A percentile compares a stretch with the other conserved stretches of the same genome.
phyloP scores from a whole-genome alignment of 2,797 vertebrate species.

The Hyperoplus immaculatus region DNA sequence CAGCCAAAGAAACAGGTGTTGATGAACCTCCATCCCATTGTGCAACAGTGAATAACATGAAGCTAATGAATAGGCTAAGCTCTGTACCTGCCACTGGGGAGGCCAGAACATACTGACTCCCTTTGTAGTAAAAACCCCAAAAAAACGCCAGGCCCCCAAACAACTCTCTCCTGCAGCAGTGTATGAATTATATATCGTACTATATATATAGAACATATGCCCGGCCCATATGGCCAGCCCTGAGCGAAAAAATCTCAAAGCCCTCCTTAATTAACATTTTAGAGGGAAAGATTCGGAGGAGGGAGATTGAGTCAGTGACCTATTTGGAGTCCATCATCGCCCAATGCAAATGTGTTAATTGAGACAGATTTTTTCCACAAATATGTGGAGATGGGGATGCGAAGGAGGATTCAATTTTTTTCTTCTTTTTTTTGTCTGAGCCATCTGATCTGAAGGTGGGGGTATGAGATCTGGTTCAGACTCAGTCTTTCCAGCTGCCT shows the following conservation, averaged over 20 bases:
- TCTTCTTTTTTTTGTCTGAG: conserved; percentile 50
- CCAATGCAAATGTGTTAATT: conserved; percentile 90
- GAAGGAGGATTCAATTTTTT: conserved; percentile 56
- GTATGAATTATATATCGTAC: conserved; percentile 89
- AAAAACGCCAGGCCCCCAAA: conserved; percentile 75
- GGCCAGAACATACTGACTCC: conserved; percentile 76
- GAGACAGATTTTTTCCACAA: conserved; percentile 86
- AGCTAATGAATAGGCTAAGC: conserved; percentile 81
- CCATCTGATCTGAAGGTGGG: conserved; percentile 75
- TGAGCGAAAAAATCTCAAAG: conserved; percentile 87
- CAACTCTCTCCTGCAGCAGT: conserved; percentile 79
- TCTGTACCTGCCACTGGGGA: conserved; percentile 82
- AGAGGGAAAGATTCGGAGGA: conserved; percentile 85
- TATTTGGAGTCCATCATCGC: conserved; percentile 88
- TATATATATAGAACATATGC: conserved; percentile 89
- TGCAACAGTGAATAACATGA: conserved; percentile 77
- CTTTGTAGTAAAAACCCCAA: conserved; percentile 80
- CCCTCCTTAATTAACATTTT: conserved; percentile 90
- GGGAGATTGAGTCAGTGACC: conserved; percentile 87
- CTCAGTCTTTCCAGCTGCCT: conserved; percentile 41
- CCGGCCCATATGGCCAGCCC: conserved; percentile 88
- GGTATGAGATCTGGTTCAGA: conserved; percentile 56
- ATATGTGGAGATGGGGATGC: conserved; percentile 68
- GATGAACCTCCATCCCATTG: conserved; percentile 78
- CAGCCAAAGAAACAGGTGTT: conserved; percentile 79